Percentiles rank a stretch among this genome's conserved stretches.
Conservation (phyloP, 2,113 vertebrate species). For the Syngnathoides biaculeatus region DNA sequence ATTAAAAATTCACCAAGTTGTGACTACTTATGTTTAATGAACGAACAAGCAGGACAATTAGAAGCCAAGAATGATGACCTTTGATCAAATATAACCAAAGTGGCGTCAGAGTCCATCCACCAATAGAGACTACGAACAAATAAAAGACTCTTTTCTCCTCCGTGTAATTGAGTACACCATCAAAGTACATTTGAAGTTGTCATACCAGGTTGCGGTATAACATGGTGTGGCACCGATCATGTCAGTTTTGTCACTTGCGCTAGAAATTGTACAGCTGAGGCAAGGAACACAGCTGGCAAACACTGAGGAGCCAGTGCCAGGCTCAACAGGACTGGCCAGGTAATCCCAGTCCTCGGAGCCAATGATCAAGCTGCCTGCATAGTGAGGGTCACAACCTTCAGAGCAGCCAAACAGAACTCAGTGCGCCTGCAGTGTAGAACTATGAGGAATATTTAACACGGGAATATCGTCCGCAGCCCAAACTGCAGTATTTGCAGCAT, state of each 20-base stretch:
- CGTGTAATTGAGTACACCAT: neutral
- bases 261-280: conserved; percentile 10
- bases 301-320: conserved; percentile 23
- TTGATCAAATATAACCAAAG: neutral
- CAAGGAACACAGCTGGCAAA: conserved; percentile 22
- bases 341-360: conserved; percentile 36
- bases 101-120: neutral
- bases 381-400: conserved; percentile 30
- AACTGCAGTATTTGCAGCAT: conserved; percentile 23
- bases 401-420: conserved; percentile 42
- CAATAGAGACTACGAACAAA: neutral
- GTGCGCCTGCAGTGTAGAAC: conserved; percentile 39
- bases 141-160: neutral
- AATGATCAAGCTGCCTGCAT: conserved; percentile 39
- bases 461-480: conserved; percentile 32
- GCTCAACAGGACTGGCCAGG: conserved; percentile 42
- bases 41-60: no score
- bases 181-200: neutral
- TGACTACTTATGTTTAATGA: no score
- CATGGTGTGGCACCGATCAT: neutral
- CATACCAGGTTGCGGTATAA: neutral
- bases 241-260: neutral
- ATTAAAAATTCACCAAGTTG: no score
- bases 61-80: neutral
- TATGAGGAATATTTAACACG: conserved; percentile 33